Evolutionary conservation across 2,888 invertebrate species (phyloP), one percentile per base, ranked within the genome.

Genomic region (Aleiodes leptofemur): DNA sequence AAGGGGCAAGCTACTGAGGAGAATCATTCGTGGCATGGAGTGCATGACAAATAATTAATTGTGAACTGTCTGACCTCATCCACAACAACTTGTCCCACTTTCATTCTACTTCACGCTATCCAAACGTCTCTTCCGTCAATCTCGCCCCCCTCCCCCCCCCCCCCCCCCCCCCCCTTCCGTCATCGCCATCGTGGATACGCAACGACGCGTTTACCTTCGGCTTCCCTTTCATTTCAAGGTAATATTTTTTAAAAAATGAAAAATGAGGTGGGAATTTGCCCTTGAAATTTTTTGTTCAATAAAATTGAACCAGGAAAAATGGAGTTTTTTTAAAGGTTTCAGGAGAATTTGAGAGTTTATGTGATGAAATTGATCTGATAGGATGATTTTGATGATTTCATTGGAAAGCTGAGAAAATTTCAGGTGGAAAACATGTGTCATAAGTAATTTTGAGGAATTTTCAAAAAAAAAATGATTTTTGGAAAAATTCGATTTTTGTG

Each of bases 81-180:
- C 78, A 72, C 66, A 51, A 48, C 61, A 83, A 86, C 84, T 85
- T 86, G 85, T 86, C 84, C 86, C 81, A 85, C 83, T 86, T 85
- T 69, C 64, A 71, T 64, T 69, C 48, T 56, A 69, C 70, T 68
- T 74, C 61, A 70, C 72, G 50, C 31, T 69, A 53, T 48, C 66
- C 73, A 74, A 77, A 71, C 31, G n/a, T 69, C 71, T 75, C 34
- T 69, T 50, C 55, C 61, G 50, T 72, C 68, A 16, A 48, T 72
- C 69, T 76, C 56, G 14, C 68, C 72, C 73, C 78, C 76, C 74
- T 70, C 48, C 56, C 69, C 56, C 72, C 69, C 23, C 59, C 48
- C 16, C 23, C 23, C 23, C 23, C 68, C 72, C 73, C 78, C 77
- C 74, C 72, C 48, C 56, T 59, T 57, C 14, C 56, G 53, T 38